A percentile compares a stretch with the other conserved stretches of the same genome.
These are phyloP conservation scores for Petrolisthes cinctipes DNA, from an alignment of 2,888 invertebrate species.

Conservation along the genomic window DNA sequence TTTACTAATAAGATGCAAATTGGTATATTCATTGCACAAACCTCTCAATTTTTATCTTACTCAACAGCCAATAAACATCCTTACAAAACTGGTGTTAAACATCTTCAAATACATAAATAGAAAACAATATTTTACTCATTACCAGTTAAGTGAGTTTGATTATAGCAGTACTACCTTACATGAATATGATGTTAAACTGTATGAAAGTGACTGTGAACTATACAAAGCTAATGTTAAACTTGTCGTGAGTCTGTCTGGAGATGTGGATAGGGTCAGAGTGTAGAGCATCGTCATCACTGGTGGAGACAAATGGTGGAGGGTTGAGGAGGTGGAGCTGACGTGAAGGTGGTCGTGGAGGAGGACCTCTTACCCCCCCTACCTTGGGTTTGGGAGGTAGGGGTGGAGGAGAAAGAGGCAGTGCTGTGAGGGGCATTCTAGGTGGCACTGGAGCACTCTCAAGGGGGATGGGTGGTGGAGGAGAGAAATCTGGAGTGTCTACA, in stretches of 20 bases:
- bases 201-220: background rate
- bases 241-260: conserved; percentile 39
- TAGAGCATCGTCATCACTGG: conserved; percentile 49
- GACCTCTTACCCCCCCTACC: conserved; percentile 58
- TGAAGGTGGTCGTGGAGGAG: conserved; percentile 64
- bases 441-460: background rate
- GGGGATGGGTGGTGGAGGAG: conserved; percentile 29
- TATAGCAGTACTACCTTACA: too few relatives aligned
- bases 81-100: too few relatives aligned
- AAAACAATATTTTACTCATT: too few relatives aligned
- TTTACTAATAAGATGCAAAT: background rate
- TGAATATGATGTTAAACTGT: too few relatives aligned
- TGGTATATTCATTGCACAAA: too few relatives aligned
- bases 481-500: conserved; percentile 35
- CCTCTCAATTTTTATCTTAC: too few relatives aligned
- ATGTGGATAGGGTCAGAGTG: conserved; percentile 35
- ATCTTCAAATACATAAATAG: too few relatives aligned
- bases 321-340: conserved; percentile 55
- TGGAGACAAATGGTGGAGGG: conserved; percentile 47
- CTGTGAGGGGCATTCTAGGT: conserved; percentile 26
- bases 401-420: conserved; percentile 35
- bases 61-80: too few relatives aligned
- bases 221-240: conserved; percentile 57
- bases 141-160: too few relatives aligned
- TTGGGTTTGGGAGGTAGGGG: conserved; percentile 65